These are phyloP conservation scores for Phoenoteleia sp. DNA, from an alignment of 2,888 invertebrate species.

Conservation along the genomic window DNA sequence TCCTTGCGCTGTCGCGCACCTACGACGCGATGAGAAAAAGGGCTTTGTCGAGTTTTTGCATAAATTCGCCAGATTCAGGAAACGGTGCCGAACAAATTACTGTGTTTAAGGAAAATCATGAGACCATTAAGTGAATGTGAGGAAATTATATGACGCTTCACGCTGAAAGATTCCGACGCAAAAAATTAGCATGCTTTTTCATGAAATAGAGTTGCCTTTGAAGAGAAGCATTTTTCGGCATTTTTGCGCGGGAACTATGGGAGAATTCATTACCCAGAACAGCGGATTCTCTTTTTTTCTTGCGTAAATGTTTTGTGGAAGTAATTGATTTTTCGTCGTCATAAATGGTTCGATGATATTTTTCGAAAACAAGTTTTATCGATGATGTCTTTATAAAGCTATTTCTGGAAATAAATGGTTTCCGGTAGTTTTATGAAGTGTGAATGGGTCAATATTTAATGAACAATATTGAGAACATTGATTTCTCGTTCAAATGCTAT, in stretches of 20 bases:
- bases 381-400: neutral
- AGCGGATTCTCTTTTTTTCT: neutral
- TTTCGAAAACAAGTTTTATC: neutral
- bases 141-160: slow-evolving; percentile 32
- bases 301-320: neutral
- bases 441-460: too few relatives aligned
- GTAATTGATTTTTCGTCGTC: neutral
- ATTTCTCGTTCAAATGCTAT: too few relatives aligned
- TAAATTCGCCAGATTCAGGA: slow-evolving; percentile 30
- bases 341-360: neutral
- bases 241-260: neutral
- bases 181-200: slow-evolving; percentile 31
- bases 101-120: slow-evolving; percentile 36
- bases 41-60: slow-evolving; percentile 46
- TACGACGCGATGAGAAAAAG: slow-evolving; percentile 32
- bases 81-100: slow-evolving; percentile 39
- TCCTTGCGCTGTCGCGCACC: slow-evolving; percentile 1
- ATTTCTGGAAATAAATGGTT: neutral
- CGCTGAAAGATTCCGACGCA: slow-evolving; percentile 20
- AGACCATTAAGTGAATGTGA: slow-evolving; percentile 31
- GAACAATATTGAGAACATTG: too few relatives aligned
- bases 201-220: neutral
- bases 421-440: neutral
- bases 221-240: neutral
- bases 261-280: neutral